Evolutionary conservation across 1,140 invertebrate species (phyloP).

Genomic region (Yoshiicerus persimilis): DNA sequence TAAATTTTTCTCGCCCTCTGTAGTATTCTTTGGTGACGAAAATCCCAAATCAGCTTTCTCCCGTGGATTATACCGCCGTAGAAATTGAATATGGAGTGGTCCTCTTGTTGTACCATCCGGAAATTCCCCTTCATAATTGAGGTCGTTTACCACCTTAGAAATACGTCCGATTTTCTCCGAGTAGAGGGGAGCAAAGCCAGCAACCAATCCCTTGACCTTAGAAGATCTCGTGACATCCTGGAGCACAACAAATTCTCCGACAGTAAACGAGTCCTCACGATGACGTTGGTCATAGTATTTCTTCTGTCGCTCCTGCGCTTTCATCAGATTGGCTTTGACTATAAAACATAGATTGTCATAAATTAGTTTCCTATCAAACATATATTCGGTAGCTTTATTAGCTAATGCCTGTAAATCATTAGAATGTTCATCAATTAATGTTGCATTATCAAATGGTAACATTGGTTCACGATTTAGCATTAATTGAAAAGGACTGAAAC

Average conservation of each 20-base stretch:
- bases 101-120: background rate
- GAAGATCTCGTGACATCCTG: background rate
- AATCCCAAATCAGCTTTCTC: background rate
- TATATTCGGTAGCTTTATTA: background rate
- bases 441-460: slow-evolving; percentile 19
- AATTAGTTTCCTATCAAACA: background rate
- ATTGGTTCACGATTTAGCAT: slow-evolving; percentile 22
- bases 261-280: background rate
- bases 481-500: background rate
- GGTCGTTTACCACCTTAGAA: background rate
- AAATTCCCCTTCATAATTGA: background rate
- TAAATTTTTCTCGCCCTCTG: no score
- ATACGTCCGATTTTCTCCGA: background rate
- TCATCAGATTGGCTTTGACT: background rate
- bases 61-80: background rate
- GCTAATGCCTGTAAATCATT: background rate
- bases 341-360: background rate
- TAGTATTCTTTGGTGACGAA: no score
- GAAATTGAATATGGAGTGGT: background rate
- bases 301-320: background rate
- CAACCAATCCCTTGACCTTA: background rate
- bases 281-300: background rate
- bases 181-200: background rate
- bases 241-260: background rate
- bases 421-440: background rate